Evolutionary conservation across 2,113 vertebrate species (phyloP).

Genomic region (Peucedramus taeniatus): DNA sequence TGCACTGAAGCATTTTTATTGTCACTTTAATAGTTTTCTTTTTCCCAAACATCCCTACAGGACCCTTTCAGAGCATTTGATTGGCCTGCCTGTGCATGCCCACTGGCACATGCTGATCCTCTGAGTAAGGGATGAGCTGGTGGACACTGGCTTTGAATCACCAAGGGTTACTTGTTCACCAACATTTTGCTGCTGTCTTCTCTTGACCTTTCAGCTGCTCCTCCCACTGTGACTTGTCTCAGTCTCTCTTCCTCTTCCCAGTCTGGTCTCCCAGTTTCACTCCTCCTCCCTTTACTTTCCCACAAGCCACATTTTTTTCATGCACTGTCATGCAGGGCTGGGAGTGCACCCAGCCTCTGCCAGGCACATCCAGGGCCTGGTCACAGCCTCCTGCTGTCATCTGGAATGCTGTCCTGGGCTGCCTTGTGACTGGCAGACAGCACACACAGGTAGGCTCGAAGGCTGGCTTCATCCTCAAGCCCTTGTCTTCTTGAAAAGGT

Average conservation of each 20-base stretch:
- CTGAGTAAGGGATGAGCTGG: neutral
- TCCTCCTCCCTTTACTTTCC: neutral
- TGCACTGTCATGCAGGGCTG: neutral
- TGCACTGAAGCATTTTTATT: neutral
- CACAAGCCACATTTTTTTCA: neutral
- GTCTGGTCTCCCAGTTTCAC: neutral
- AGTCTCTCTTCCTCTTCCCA: neutral
- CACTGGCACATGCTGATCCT: neutral
- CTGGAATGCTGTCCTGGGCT: neutral
- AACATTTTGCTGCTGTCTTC: neutral
- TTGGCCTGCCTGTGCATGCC: neutral
- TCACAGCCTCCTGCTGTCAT: neutral
- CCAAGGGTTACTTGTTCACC: neutral
- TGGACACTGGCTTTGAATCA: neutral
- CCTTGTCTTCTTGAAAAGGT: too few species aligned
- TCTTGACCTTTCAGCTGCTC: neutral
- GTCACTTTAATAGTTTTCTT: neutral
- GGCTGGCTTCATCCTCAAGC: neutral
- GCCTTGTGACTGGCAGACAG: neutral
- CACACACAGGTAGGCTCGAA: rapidly evolving
- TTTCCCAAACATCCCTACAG: neutral
- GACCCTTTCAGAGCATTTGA: neutral
- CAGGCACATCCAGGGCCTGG: neutral
- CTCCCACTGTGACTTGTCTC: neutral
- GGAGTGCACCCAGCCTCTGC: neutral